Percentiles rank a stretch among this genome's conserved stretches.
These are phyloP conservation scores for Bubalus kerabau DNA, from an alignment of 2,113 vertebrate genomes.

Conservation along the genomic window DNA sequence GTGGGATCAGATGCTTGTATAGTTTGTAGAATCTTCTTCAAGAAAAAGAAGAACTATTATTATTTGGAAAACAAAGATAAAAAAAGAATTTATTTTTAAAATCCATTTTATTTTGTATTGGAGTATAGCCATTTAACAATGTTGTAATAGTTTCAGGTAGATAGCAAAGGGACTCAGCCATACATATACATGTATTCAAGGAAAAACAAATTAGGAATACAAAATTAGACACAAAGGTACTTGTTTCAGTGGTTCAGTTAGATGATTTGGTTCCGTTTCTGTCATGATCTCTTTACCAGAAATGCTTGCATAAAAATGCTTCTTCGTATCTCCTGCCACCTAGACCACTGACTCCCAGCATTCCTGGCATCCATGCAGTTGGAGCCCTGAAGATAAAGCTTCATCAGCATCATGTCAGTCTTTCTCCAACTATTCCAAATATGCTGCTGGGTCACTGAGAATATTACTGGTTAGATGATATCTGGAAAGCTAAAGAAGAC, in stretches of 20 bases:
- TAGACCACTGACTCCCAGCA: neutral
- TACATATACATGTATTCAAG: neutral
- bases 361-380: rapidly evolving
- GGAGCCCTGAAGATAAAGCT: neutral
- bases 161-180: neutral
- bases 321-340: neutral
- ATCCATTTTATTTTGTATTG: neutral
- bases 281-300: neutral
- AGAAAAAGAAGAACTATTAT: neutral
- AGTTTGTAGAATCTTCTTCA: neutral
- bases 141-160: neutral
- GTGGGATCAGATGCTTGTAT: neutral
- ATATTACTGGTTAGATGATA: neutral
- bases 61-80: neutral
- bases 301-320: neutral
- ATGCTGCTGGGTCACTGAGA: neutral
- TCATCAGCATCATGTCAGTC: neutral
- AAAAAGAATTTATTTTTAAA: neutral
- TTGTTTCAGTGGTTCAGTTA: neutral
- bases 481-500: neutral
- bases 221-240: neutral
- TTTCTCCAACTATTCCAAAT: neutral
- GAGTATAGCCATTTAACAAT: neutral
- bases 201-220: neutral
- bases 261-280: neutral